Evolutionary conservation across 2,113 vertebrate species (phyloP).

Genomic region (Leuciscus idus): DNA sequence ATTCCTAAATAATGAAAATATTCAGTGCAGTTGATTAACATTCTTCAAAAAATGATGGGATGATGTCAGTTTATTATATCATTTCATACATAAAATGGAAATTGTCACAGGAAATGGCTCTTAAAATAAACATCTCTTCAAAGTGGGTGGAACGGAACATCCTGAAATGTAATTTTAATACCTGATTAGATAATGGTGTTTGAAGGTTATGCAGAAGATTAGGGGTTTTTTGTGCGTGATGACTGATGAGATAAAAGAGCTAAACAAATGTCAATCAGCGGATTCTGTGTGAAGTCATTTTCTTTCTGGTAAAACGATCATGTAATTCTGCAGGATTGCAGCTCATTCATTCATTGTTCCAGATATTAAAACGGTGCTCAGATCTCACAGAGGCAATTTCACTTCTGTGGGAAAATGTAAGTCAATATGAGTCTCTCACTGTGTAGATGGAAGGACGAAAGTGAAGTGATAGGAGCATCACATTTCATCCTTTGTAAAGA

Average conservation of each 20-base stretch:
- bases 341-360: constrained; percentile 34
- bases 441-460: constrained; percentile 24
- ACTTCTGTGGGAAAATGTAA: constrained; percentile 56
- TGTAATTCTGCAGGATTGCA: background rate
- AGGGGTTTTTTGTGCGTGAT: background rate
- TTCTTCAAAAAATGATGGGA: background rate
- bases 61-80: background rate
- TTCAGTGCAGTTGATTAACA: too few relatives aligned
- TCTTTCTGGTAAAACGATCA: constrained; percentile 22
- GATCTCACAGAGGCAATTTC: constrained; percentile 7
- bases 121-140: background rate
- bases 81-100: background rate
- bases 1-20: background rate
- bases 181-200: background rate
- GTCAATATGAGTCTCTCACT: constrained; percentile 40
- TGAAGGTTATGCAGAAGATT: constrained; percentile 5
- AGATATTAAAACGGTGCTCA: constrained; percentile 28
- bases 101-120: background rate
- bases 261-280: background rate
- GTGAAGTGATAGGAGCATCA: constrained; percentile 24
- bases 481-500: constrained; percentile 44
- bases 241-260: background rate
- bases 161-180: background rate
- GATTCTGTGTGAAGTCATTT: constrained; percentile 1
- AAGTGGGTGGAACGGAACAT: constrained; percentile 14